These are phyloP conservation scores for Erannis defoliaria DNA, from an alignment of 2,888 invertebrate species.

Conservation along the genomic window DNA sequence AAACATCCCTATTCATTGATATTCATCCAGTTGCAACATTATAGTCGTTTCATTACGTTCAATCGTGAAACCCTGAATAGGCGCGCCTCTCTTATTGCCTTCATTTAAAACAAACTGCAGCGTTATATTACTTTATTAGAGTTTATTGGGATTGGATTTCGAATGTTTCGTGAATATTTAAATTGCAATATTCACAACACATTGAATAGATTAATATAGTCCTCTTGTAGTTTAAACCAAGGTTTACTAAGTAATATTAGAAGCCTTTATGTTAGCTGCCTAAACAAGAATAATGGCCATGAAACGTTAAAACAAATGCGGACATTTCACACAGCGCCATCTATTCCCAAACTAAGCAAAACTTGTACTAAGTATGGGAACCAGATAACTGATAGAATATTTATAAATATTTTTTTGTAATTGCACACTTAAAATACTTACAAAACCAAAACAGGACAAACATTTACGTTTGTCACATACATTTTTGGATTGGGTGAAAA, in stretches of 20 bases:
- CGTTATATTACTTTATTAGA: conserved; percentile 51
- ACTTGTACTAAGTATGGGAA: no score
- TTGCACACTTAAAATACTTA: no score
- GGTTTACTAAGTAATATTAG: neutral
- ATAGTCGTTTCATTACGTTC: conserved; percentile 1
- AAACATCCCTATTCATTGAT: conserved; percentile 3
- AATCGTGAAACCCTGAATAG: conserved; percentile 3
- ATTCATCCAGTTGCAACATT: conserved; percentile 14
- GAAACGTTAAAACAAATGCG: no score
- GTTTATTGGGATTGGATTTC: conserved; percentile 29
- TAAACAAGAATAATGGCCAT: neutral
- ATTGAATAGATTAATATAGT: conserved; percentile 9
- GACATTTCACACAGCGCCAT: no score
- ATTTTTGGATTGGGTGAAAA: no score
- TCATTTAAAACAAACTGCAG: conserved; percentile 71
- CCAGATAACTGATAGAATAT: no score
- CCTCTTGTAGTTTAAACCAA: neutral
- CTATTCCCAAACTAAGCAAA: no score
- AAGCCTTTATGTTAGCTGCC: no score
- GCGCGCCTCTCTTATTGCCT: conserved; percentile 64
- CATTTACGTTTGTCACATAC: no score
- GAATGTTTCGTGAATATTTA: conserved; percentile 24
- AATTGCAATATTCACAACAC: conserved; percentile 15
- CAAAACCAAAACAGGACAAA: no score
- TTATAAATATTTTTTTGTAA: no score